A percentile compares a stretch with the other conserved stretches of the same genome.
These are phyloP conservation scores for Oryzias curvinotus DNA, from an alignment of 2,113 vertebrate species.

Conservation along the genomic window DNA sequence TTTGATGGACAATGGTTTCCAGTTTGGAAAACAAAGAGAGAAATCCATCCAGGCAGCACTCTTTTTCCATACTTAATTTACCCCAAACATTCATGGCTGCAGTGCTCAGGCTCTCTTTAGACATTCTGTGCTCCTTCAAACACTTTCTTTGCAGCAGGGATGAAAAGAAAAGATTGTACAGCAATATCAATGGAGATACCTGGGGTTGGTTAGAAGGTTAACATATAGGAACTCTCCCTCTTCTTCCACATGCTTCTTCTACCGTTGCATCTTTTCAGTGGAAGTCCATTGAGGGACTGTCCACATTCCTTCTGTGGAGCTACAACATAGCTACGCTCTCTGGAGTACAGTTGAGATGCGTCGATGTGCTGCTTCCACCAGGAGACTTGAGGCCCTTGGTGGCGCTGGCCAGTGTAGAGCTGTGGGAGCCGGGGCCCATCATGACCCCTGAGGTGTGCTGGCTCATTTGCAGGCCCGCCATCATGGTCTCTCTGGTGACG, in stretches of 20 bases:
- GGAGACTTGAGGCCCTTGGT: slow-evolving; percentile 85
- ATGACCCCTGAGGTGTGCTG: slow-evolving; percentile 67
- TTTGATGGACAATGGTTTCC: too few species aligned
- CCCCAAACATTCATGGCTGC: slow-evolving; percentile 48
- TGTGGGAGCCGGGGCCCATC: slow-evolving; percentile 64
- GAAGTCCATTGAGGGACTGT: slow-evolving; percentile 21
- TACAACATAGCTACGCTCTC: slow-evolving; percentile 91
- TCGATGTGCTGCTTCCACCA: slow-evolving; percentile 85
- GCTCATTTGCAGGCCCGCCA: slow-evolving; percentile 82
- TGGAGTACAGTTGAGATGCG: slow-evolving; percentile 88
- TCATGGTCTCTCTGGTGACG: slow-evolving; percentile 85
- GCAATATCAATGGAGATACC: slow-evolving; percentile 16
- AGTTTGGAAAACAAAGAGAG: not conserved
- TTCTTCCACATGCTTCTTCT: slow-evolving; percentile 11
- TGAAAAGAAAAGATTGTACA: not conserved
- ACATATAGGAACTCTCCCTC: slow-evolving; percentile 12
- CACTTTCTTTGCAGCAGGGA: not conserved
- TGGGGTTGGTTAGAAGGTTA: slow-evolving; percentile 20
- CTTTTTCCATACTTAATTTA: slow-evolving; percentile 8
- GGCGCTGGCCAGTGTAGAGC: slow-evolving; percentile 59
- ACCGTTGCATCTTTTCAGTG: slow-evolving; percentile 2
- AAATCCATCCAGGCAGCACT: not conserved
- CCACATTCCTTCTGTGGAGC: slow-evolving; percentile 23
- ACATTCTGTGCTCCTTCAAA: slow-evolving; percentile 30
- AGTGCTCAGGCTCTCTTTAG: slow-evolving; percentile 23